Evolutionary conservation across 2,888 invertebrate genomes (phyloP).

Genomic region (Hirtodrosophila cameraria): DNA sequence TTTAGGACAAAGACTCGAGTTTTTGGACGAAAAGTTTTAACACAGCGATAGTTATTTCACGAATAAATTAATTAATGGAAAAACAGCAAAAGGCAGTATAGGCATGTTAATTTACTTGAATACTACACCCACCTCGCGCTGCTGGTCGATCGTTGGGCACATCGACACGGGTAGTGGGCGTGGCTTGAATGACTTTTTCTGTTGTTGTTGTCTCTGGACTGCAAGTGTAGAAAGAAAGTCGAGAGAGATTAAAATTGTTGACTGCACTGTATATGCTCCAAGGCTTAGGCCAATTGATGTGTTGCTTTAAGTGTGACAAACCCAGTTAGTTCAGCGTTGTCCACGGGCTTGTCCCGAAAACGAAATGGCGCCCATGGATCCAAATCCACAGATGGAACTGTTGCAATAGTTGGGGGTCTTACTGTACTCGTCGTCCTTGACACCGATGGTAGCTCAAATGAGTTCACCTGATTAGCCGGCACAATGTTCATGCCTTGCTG

Average conservation of each 20-base stretch:
- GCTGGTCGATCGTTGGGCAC: conserved; percentile 46
- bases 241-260: not conserved
- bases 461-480: conserved; percentile 28
- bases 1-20: too few species aligned
- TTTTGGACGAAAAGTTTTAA: too few species aligned
- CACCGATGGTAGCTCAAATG: not conserved
- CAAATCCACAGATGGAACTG: conserved; percentile 2
- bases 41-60: too few species aligned
- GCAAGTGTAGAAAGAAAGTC: conserved; percentile 6
- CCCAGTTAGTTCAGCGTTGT: conserved; percentile 34
- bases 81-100: too few species aligned
- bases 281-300: conserved; percentile 12
- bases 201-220: conserved; percentile 34
- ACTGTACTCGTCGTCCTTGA: conserved; percentile 5
- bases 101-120: too few species aligned
- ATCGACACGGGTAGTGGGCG: conserved; percentile 21
- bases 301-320: conserved; percentile 38
- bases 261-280: not conserved
- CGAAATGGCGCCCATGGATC: conserved; percentile 65
- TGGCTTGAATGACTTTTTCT: conserved; percentile 7
- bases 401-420: not conserved
- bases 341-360: conserved; percentile 41
- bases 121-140: conserved; percentile 55
- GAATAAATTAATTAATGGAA: too few species aligned
- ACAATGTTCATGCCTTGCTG: conserved; percentile 67